Conservation (phyloP, 2,797 vertebrate genomes). For the Octomys mimax region DNA sequence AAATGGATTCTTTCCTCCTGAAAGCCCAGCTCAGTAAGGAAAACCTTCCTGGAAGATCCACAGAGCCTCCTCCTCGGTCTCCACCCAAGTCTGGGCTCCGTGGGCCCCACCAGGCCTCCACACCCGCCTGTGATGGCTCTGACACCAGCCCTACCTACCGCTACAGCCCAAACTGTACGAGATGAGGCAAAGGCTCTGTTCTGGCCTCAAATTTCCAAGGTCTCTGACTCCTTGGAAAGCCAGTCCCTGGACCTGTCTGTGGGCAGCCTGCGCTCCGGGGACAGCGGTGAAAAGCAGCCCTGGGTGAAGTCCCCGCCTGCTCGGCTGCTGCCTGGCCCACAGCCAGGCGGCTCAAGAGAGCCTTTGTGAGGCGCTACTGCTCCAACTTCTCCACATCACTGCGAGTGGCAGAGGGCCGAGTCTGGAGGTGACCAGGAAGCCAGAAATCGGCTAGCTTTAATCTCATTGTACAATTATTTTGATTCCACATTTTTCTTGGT, state of each 20-base stretch:
- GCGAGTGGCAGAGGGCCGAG: neutral
- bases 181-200: neutral
- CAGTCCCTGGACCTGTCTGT: neutral
- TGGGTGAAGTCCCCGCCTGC: neutral
- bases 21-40: neutral
- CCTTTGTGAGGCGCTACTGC: constrained; percentile 69
- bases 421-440: neutral
- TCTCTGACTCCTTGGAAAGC: constrained; percentile 52
- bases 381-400: constrained; percentile 72
- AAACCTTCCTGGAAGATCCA: neutral
- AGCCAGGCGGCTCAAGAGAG: constrained; percentile 59
- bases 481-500: neutral
- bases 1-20: neutral
- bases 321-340: constrained; percentile 1
- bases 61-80: neutral
- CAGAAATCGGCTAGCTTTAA: neutral
- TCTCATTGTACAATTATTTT: constrained; percentile 2
- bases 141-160: neutral
- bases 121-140: neutral
- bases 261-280: neutral
- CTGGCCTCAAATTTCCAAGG: constrained; percentile 30
- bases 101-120: neutral
- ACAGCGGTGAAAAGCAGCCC: constrained; percentile 43
- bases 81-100: neutral
- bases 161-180: neutral